Evolutionary conservation across 2,113 vertebrate genomes (phyloP).

Genomic region (Albula goreensis): DNA sequence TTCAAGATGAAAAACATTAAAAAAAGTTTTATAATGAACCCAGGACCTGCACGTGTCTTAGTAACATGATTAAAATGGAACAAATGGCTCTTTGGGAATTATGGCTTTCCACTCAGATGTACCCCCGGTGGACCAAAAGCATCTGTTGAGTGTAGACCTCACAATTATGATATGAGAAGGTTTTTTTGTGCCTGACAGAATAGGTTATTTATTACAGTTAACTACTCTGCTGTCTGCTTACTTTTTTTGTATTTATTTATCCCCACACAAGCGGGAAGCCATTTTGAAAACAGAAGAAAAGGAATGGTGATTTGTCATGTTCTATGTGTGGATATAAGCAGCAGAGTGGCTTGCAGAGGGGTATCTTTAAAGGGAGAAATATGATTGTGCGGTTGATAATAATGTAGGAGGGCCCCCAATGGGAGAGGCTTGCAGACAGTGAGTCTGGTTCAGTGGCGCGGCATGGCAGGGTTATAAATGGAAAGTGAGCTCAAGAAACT

Average conservation of each 20-base stretch:
- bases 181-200: neutral
- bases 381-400: neutral
- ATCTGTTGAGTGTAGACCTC: conserved; percentile 18
- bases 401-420: neutral
- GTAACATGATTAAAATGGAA: conserved; percentile 41
- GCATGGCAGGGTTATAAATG: neutral
- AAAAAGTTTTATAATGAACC: conserved; percentile 30
- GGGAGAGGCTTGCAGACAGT: neutral
- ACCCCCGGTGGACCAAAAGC: conserved; percentile 31
- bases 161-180: neutral
- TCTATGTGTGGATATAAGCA: neutral
- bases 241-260: neutral
- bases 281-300: neutral
- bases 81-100: conserved; percentile 38
- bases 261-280: neutral
- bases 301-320: neutral
- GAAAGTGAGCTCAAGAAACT: neutral
- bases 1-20: conserved; percentile 3
- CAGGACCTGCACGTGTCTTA: conserved; percentile 20
- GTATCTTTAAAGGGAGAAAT: neutral
- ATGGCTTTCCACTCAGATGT: conserved; percentile 25
- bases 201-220: neutral
- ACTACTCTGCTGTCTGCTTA: neutral
- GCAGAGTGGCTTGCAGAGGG: conserved; percentile 1
- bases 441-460: neutral